phyloP scores from a whole-genome alignment of 2,113 vertebrate genomes.

The Recurvirostra avosetta region DNA sequence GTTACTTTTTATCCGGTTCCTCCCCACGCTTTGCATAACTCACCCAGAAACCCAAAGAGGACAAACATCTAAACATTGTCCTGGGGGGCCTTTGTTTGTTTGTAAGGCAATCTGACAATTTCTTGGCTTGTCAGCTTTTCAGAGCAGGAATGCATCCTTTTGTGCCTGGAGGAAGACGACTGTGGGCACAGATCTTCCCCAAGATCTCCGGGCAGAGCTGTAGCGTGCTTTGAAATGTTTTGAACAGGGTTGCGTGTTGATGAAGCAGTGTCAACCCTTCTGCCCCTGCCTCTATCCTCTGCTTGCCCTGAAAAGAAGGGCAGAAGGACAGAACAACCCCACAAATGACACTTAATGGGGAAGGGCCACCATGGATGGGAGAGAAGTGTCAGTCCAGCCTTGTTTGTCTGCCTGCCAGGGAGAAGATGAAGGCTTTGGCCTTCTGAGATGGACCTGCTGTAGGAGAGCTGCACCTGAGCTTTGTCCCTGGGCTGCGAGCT shows the following conservation, averaged over 20 bases:
- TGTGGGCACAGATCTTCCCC: neutral
- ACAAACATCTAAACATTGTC: neutral
- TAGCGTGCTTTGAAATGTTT: neutral
- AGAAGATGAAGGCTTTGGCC: neutral
- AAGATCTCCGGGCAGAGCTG: neutral
- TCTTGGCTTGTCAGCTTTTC: neutral
- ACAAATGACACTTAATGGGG: neutral
- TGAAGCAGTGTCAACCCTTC: neutral
- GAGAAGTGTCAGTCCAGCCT: neutral
- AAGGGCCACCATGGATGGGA: neutral
- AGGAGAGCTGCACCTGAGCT: neutral
- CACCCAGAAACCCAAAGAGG: neutral
- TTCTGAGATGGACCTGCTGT: neutral
- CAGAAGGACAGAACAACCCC: neutral
- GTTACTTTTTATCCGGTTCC: neutral
- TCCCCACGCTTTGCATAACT: neutral
- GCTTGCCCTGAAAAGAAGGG: neutral
- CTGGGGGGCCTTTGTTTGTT: neutral
- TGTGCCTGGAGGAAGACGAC: neutral
- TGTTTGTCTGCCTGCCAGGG: neutral
- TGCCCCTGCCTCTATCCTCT: neutral
- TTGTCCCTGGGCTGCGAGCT: neutral
- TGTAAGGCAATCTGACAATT: neutral
- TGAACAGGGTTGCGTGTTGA: fast-evolving
- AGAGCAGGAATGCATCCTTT: neutral